Conservation (phyloP, 2,113 vertebrate genomes). For the Ageneiosus marmoratus region DNA sequence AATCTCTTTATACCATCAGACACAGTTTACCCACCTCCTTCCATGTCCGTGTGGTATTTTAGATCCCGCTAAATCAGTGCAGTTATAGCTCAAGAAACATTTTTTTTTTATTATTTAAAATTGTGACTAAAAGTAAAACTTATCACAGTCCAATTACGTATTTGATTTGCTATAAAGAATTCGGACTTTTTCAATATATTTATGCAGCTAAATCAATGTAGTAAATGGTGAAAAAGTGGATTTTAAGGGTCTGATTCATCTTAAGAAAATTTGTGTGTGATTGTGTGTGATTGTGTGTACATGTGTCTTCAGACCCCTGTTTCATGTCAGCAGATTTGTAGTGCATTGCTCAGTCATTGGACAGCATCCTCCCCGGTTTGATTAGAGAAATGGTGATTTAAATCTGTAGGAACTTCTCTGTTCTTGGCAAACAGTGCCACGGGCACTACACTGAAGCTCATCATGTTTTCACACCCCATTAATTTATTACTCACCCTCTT, state of each 20-base stretch:
- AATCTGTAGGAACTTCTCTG: conserved; percentile 47
- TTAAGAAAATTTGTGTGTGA: not conserved
- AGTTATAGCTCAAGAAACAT: not conserved
- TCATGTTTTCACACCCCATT: conserved; percentile 79
- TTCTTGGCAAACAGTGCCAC: conserved; percentile 83
- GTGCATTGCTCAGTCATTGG: conserved; percentile 14
- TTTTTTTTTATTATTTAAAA: not conserved
- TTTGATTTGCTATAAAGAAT: not conserved
- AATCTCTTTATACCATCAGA: conserved; percentile 30
- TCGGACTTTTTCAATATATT: not conserved
- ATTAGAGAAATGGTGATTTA: conserved; percentile 29
- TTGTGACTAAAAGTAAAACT: not conserved
- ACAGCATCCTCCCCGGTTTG: conserved; percentile 19
- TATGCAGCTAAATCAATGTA: too few relatives aligned
- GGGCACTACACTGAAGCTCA: conserved; percentile 81
- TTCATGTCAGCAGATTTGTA: conserved; percentile 10
- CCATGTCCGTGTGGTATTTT: not conserved
- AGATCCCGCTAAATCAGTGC: not conserved
- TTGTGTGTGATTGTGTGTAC: not conserved
- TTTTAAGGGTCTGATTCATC: not conserved
- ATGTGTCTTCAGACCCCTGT: not conserved
- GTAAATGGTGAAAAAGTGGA: too few relatives aligned
- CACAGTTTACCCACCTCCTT: not conserved
- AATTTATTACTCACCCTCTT: conserved; percentile 75
- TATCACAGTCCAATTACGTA: not conserved